phyloP scores from a whole-genome alignment of 2,113 vertebrate genomes.

The Sisor rabdophorus region DNA sequence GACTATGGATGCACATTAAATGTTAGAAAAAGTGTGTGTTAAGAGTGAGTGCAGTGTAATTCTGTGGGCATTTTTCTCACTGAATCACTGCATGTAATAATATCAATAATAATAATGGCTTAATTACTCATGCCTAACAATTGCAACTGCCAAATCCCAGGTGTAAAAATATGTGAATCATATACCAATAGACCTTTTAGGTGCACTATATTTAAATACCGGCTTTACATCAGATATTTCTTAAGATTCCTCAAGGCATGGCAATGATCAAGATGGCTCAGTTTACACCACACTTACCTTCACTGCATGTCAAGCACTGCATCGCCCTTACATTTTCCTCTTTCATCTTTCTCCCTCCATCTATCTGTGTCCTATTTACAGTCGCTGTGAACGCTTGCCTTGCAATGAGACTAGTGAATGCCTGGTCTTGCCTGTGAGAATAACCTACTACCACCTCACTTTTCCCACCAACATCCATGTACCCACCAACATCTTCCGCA shows the following conservation, averaged over 20 bases:
- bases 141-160: not conserved
- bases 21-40: not conserved
- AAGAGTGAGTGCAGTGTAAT: constrained; percentile 9
- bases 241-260: not conserved
- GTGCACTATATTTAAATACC: not conserved
- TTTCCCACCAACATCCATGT: constrained; percentile 93
- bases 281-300: constrained; percentile 32
- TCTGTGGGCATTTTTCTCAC: not conserved
- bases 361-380: constrained; percentile 74
- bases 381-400: constrained; percentile 98
- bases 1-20: not conserved
- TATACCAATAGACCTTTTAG: not conserved
- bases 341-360: constrained; percentile 50
- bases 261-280: not conserved
- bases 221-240: not conserved
- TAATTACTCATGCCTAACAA: not conserved
- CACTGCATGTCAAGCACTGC: constrained; percentile 69
- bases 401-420: constrained; percentile 93
- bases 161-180: not conserved
- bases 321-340: constrained; percentile 57
- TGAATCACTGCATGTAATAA: constrained; percentile 21
- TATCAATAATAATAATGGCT: not conserved
- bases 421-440: constrained; percentile 91
- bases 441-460: constrained; percentile 97
- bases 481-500: constrained; percentile 93